Evolutionary conservation across 2,888 invertebrate genomes (phyloP).

Genomic region (Ceramica pisi): DNA sequence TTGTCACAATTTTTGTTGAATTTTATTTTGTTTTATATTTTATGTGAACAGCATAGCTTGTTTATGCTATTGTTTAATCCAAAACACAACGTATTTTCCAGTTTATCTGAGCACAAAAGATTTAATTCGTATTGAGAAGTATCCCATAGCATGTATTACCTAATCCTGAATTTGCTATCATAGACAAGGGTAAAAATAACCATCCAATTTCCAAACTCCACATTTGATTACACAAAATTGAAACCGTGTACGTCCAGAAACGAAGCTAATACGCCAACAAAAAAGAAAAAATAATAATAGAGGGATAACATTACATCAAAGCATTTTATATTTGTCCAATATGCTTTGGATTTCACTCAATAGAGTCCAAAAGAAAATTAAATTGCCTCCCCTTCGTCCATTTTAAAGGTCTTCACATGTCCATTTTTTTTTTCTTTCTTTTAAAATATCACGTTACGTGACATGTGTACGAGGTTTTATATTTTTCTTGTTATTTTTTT

Average conservation of each 20-base stretch:
- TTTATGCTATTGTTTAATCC: not conserved
- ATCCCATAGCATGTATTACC: not conserved
- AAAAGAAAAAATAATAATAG: constrained; percentile 69
- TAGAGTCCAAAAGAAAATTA: constrained; percentile 86
- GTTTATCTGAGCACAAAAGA: not conserved
- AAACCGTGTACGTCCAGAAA: constrained; percentile 50
- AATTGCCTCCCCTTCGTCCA: constrained; percentile 82
- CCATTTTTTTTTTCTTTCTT: constrained; percentile 75
- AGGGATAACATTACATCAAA: constrained; percentile 86
- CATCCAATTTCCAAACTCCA: not conserved
- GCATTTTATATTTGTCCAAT: constrained; percentile 85
- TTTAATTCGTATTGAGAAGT: not conserved
- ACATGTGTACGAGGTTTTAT: constrained; percentile 73
- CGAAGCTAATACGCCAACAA: constrained; percentile 78
- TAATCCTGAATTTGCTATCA: not conserved
- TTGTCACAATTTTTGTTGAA: not conserved
- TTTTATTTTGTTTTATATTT: not conserved
- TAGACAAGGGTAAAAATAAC: not conserved
- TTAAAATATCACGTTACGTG: constrained; percentile 86
- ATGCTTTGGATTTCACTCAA: constrained; percentile 89
- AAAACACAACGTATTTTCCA: not conserved
- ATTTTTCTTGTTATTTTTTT: constrained; percentile 83
- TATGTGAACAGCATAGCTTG: not conserved
- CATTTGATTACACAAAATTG: constrained; percentile 40
- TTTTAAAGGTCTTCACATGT: constrained; percentile 88